phyloP scores from a whole-genome alignment of 2,888 invertebrate genomes.

The Aleiodes testaceus region DNA sequence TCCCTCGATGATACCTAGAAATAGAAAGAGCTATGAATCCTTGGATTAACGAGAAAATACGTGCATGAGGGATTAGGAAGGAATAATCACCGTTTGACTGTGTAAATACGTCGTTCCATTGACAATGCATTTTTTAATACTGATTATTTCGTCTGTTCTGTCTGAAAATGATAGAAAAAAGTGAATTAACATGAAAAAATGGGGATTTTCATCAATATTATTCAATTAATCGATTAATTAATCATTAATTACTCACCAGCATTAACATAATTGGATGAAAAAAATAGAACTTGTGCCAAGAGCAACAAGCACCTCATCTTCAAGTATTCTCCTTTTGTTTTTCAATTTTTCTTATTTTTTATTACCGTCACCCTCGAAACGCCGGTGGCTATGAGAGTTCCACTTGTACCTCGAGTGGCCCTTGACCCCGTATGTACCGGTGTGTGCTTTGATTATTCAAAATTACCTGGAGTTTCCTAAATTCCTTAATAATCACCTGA shows the following conservation, averaged over 20 bases:
- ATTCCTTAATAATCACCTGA: background rate
- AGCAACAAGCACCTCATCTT: slow-evolving; percentile 27
- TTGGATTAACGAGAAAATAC: background rate
- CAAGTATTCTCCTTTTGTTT: background rate
- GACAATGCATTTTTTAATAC: slow-evolving; percentile 62
- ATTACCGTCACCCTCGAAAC: slow-evolving; percentile 28
- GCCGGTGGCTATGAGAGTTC: slow-evolving; percentile 15
- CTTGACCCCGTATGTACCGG: slow-evolving; percentile 20
- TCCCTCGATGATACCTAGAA: slow-evolving; percentile 66
- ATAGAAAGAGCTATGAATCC: background rate
- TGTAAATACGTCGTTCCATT: slow-evolving; percentile 66
- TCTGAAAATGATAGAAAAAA: slow-evolving; percentile 57
- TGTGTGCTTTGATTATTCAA: background rate
- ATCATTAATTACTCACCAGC: slow-evolving; percentile 14
- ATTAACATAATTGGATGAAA: background rate
- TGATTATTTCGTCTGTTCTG: slow-evolving; percentile 1
- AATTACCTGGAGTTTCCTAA: background rate
- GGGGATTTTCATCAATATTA: too few species aligned
- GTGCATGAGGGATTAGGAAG: slow-evolving; percentile 3
- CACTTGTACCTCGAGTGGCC: slow-evolving; percentile 13
- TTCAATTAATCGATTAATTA: background rate
- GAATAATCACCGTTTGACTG: slow-evolving; percentile 62
- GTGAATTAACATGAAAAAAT: too few species aligned
- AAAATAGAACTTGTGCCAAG: slow-evolving; percentile 16
- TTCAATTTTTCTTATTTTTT: background rate